Base-by-base conservation (phyloP, 2,797 vertebrate species). In the Dipus sagitta region DNA sequence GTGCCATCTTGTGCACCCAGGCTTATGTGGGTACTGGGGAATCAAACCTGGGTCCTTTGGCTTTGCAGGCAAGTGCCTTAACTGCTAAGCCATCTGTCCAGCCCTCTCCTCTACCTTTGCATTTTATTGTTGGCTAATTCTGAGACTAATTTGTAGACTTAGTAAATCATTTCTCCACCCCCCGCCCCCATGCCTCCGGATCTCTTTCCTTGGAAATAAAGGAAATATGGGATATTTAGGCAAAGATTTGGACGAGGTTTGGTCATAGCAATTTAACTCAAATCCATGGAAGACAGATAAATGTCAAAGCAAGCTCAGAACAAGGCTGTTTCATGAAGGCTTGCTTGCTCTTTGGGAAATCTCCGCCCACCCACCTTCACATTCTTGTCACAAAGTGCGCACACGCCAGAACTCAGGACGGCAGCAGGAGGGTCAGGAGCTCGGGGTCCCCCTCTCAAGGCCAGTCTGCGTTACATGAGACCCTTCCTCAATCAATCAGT, bases 261-360 rank as follows among this genome's bases (percentile, higher is more conserved):
- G 79, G 47, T 76, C 92, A 84, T 42, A 92, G 81, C 87, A 91
- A 94, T 52, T 91, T 67, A 87, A 96, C n/a, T 82, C 90, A 96
- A 81, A 93, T 67, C 79, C 82, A 32, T 93, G 54, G 54, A 90
- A 88, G 28, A 88, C 86, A 75, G 12, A 38, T 65, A 91, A 71
- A 86, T 88, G 42, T 62, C 85, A 86, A 83, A 80, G 58, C 83
- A 52, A 52, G 26, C 13, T 38, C 72, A 78, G 54, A 81, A 26
- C 2, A 26, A 47, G 2, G 9, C 24, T 4, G 82, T 84, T 88
- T 85, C 32, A 84, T 42, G 78, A 68, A 91, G 75, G 38, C 42
- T 3, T 28, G 10, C 28, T 83, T 76, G 42, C 76, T 82, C 76
- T 83, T 65, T 74, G 34, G 20, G 24, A 24, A 28, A 70, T 38